Base-by-base conservation (phyloP, 1,140 invertebrate species). In the Drosophila pectinifera region DNA sequence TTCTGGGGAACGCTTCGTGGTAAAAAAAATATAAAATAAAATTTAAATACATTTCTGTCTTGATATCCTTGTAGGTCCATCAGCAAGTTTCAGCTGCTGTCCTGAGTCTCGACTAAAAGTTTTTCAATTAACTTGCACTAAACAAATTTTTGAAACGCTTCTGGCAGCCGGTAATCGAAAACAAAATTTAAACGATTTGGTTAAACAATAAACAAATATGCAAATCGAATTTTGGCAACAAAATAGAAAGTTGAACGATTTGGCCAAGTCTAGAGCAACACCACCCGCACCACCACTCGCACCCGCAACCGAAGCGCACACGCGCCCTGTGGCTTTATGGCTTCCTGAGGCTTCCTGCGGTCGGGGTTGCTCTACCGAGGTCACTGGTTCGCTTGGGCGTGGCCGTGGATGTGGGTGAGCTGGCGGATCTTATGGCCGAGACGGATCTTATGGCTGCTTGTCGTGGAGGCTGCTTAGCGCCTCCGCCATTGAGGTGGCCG, bases 131-230 rank as follows among this genome's bases (percentile, higher is more conserved):
- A 48, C 11, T 57, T 18, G 4, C 22, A 5, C 28, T 26, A 28
- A 43, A 34, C 26, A 5, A 26, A 16, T 34, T 65, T 39, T 31
- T 1, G 18, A 7, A 53, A 4, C 31, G 10, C 41, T n/a, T 53
- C 18, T 28, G 26, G 16, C 51, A 46, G 48, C 38, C 38, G 28
- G 22, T 58, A 63, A 18, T 18, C 28, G 13, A 51, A 39, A 51
- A 57, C 16, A 39, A 38, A 72, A 59, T 14, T 53, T 31, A 39
- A 43, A 20, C n/a, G 18, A 54, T 41, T 45, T 5, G 61, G 39
- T 53, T 46, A 14, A 75, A 80, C 34, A 58, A 48, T 38, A 41
- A 80, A 69, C 53, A 68, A 49, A 39, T 70, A 31, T 46, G 49
- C 38, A 49, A 62, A 51, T 70, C 43, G 31, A 70, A 64, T 70